These are phyloP conservation scores for Drosophila arizonae DNA, from an alignment of 1,140 invertebrate species.

Conservation along the genomic window DNA sequence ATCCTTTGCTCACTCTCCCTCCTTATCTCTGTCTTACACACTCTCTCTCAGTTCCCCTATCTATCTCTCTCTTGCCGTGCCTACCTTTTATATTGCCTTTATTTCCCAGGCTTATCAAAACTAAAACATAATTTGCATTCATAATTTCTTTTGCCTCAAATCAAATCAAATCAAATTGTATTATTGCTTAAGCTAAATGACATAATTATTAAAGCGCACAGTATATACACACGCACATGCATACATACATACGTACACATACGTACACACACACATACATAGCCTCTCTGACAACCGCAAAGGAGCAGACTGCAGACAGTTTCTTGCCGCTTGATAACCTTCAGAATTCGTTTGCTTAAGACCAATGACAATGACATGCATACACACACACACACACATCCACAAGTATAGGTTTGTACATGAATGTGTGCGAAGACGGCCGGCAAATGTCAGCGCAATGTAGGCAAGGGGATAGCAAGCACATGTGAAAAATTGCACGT, in stretches of 20 bases:
- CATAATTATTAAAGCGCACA: neutral
- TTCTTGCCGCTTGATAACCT: slow-evolving; percentile 32
- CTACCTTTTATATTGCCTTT: too few relatives aligned
- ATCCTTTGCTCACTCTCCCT: neutral
- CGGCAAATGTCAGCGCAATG: slow-evolving; percentile 35
- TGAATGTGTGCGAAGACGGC: slow-evolving; percentile 1
- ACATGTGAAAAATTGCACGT: slow-evolving; percentile 49
- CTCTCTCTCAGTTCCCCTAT: neutral
- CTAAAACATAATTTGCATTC: too few relatives aligned
- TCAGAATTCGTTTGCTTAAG: slow-evolving; percentile 33
- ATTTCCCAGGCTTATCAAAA: too few relatives aligned
- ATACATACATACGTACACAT: neutral
- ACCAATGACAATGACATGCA: slow-evolving; percentile 33
- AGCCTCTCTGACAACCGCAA: neutral
- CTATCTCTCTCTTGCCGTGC: too few relatives aligned
- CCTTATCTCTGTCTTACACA: neutral
- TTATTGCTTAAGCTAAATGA: neutral
- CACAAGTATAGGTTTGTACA: neutral
- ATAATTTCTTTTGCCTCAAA: too few relatives aligned
- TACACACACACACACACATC: neutral
- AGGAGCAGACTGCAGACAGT: slow-evolving; percentile 2
- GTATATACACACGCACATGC: neutral
- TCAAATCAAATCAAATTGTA: neutral
- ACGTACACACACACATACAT: neutral
- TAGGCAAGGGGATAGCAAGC: slow-evolving; percentile 23